phyloP scores from a whole-genome alignment of 2,797 vertebrate genomes.

The Cryptoprocta ferox region DNA sequence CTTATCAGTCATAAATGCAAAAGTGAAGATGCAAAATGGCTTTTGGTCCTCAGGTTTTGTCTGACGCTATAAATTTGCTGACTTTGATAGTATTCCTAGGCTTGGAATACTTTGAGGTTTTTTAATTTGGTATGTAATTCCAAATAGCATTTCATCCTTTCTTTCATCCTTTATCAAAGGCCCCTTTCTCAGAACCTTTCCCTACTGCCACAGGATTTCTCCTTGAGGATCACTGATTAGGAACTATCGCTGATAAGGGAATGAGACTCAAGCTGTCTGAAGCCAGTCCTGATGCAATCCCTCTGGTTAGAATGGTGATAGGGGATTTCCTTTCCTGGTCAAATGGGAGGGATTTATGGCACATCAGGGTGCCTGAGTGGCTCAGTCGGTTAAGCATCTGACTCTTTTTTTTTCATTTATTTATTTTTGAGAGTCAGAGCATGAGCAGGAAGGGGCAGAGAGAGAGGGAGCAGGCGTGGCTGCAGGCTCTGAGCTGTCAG shows the following conservation, averaged over 20 bases:
- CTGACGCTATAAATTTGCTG: not conserved
- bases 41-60: not conserved
- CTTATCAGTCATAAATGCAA: not conserved
- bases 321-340: not conserved
- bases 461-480: no score
- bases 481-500: no score
- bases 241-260: not conserved
- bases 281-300: not conserved
- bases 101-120: not conserved
- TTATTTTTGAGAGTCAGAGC: no score
- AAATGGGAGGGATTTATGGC: not conserved
- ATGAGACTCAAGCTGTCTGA: not conserved
- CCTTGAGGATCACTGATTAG: not conserved
- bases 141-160: no score
- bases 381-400: no score
- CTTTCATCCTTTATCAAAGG: no score
- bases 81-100: not conserved
- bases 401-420: no score
- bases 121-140: not conserved
- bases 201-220: not conserved
- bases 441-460: no score
- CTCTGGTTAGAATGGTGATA: not conserved
- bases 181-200: not conserved
- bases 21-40: conserved; percentile 42
- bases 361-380: no score